Evolutionary conservation across 2,797 vertebrate genomes (phyloP), one percentile per base, ranked within the genome.

Genomic region (Micropoecilia bifurca): DNA sequence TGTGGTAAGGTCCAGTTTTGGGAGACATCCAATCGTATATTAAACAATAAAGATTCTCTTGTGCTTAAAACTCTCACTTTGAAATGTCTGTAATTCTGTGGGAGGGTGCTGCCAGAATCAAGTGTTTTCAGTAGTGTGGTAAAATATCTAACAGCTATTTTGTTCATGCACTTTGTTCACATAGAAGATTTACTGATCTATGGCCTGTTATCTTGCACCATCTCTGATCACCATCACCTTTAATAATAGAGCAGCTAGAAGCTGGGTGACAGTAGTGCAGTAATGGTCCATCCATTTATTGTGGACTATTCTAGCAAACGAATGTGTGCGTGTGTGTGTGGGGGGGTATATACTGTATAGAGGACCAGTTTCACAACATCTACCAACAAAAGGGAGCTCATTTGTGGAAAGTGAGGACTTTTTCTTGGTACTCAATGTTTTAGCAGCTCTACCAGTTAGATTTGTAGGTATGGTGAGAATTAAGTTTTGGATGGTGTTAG

Each of bases 41-140:
- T 69, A 83, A 74, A 88, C 80, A 92, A 89, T 84, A 92, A 90
- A 92, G 91, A 83, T 83, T 71, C 78, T 79, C 20, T 90, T 89
- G 86, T 91, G 81, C 77, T 89, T 90, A 73, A 91, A 91, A 81
- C 76, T 76, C 73, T 86, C 77, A 83, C 82, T 87, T 91, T 90
- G 46, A 61, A 85, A 86, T 87, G 75, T 80, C 87, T 71, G 76
- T 87, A 76, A 83, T 79, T 86, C 81, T 82, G 87, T 88, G 85
- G 85, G 83, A 84, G 75, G 85, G 86, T 77, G 88, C 83, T 85
- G 85, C 85, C 87, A 87, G 84, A 87, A 76, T 50, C 46, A 83
- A 87, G 82, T 78, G 81, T 89, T 83, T 90, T 83, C 55, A 74
- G 22, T 68, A 71, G 78, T 87, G 85, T 76, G 76, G 30, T 36